These are phyloP conservation scores for Butorides virescens DNA, from an alignment of 2,113 vertebrate species.

Conservation along the genomic window DNA sequence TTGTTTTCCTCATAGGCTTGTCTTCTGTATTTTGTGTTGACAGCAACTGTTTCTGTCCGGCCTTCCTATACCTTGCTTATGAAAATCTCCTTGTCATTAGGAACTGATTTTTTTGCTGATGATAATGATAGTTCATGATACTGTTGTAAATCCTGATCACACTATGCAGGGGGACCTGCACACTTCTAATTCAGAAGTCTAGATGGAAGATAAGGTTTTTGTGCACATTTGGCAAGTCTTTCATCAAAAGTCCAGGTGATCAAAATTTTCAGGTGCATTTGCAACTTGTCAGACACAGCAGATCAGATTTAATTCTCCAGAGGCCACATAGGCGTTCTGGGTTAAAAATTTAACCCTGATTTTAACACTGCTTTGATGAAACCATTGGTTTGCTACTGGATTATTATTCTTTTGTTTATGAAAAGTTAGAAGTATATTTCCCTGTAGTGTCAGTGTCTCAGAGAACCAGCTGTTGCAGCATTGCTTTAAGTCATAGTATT, in stretches of 20 bases:
- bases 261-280: background rate
- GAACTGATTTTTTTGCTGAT: background rate
- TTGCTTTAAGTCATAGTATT: background rate
- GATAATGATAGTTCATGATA: background rate
- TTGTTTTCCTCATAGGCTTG: background rate
- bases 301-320: background rate
- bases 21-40: background rate
- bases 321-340: background rate
- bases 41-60: background rate
- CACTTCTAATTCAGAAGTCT: background rate
- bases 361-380: background rate
- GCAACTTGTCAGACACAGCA: background rate
- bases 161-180: background rate
- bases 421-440: background rate
- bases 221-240: background rate
- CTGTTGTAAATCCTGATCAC: background rate
- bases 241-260: background rate
- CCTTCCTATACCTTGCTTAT: fast-evolving
- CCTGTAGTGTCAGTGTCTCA: background rate
- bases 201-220: background rate
- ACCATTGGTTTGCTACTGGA: background rate
- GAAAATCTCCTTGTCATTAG: background rate
- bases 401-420: background rate
- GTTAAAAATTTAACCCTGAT: background rate
- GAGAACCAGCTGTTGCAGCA: background rate